A percentile compares a stretch with the other conserved stretches of the same genome.
phyloP scores from a whole-genome alignment of 1,140 invertebrate species.

The Hypsibius dujardini region DNA sequence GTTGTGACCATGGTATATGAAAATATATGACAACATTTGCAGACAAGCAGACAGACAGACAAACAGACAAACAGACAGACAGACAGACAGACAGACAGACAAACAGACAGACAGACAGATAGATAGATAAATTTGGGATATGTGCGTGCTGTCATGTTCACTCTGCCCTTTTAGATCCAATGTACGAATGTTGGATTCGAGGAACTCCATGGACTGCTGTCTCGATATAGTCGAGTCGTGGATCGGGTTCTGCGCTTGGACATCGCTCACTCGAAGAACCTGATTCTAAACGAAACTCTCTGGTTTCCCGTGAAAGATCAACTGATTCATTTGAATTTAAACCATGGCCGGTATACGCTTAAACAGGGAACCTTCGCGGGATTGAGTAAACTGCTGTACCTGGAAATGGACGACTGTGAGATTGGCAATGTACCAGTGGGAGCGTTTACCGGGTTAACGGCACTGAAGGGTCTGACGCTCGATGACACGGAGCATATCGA shows the following conservation, averaged over 20 bases:
- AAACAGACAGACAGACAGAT: too few relatives aligned
- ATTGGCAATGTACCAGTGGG: background rate
- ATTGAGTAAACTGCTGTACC: background rate
- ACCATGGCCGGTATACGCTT: background rate
- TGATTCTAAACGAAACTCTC: background rate
- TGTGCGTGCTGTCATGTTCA: too few relatives aligned
- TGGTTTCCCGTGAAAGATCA: background rate
- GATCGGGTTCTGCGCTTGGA: conserved; percentile 1
- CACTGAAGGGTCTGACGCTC: background rate
- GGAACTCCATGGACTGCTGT: background rate
- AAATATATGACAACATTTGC: too few relatives aligned
- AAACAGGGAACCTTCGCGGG: background rate
- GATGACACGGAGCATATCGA: conserved; percentile 12
- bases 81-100: too few relatives aligned
- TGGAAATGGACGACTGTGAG: conserved; percentile 5
- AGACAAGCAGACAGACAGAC: too few relatives aligned
- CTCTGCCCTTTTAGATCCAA: background rate
- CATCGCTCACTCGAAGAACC: background rate
- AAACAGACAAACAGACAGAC: too few relatives aligned
- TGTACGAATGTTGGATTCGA: background rate
- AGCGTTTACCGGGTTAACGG: conserved; percentile 2
- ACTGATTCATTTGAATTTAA: background rate
- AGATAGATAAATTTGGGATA: too few relatives aligned
- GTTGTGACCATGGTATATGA: too few relatives aligned
- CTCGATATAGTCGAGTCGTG: background rate